Base-by-base conservation (phyloP, 2,113 vertebrate species). In the Tympanuchus pallidicinctus region DNA sequence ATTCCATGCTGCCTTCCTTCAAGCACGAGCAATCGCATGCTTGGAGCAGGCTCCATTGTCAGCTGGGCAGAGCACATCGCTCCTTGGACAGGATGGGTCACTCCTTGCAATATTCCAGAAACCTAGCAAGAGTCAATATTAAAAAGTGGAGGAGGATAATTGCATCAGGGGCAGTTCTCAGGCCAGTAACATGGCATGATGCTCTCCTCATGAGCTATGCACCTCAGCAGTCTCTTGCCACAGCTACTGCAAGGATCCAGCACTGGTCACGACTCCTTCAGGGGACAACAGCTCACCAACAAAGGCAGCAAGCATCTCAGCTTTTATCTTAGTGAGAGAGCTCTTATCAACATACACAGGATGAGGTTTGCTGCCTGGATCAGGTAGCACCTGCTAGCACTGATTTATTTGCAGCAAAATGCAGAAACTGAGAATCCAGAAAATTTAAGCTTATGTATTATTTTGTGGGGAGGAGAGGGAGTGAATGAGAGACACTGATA, bases 111-210 rank as follows among this genome's bases (percentile, higher is more conserved):
- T 50, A 66, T 28, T 12, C 13, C 56, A 78, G 2, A 8, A 54
- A 47, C 27, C 28, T 60, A 60, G n/a, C 7, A 69, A 47, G 7
- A 18, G 42, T 14, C 66, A 47, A 3, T 61, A 79, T 18, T 70
- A 60, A 73, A 79, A 86, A 21, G 9, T 7, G 6, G 9, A 88
- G 8, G 8, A 15, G 5, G 5, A 4, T 69, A 67, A 27, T 18
- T 2, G 1, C 27, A 25, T 17, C 6, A 24, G 11, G 27, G 7
- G 6, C 2, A 0, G 56, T 30, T 67, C 43, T 81, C 28, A 84
- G 42, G 38, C 45, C 18, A 65, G 27, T 0, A 1, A 19, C 8
- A 59, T 66, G 19, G n/a, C 13, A 72, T 0, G 0, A 27, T 1
- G 7, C 18, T 43, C 25, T 63, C 5, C 11, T 38, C 40, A 52